Base-by-base conservation (phyloP, 2,113 vertebrate genomes). In the Pantherophis guttatus region DNA sequence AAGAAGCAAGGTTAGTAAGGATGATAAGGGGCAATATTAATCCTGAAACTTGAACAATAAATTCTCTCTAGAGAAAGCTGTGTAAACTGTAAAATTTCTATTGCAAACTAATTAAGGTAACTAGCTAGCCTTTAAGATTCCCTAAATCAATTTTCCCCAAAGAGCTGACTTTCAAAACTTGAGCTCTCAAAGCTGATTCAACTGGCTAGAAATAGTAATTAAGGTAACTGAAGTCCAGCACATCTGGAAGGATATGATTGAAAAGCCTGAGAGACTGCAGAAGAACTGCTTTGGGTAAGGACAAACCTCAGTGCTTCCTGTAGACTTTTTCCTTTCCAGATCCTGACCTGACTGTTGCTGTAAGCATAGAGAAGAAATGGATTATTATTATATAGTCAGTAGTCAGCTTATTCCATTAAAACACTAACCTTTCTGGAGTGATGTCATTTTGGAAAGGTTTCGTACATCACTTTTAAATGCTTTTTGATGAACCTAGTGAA, bases 1-100 rank as follows among this genome's bases (percentile, higher is more conserved):
- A 0, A 0, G 92, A 65, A 91, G 58, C 0, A 0, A 87, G 33
- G n/a, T 75, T 11, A 2, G 91, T 29, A 5, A 59, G 24, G 48
- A 7, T 39, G 1, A 0, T 1, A 23, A 12, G 7, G 55, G 10
- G 6, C 70, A 44, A 81, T 44, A 81, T 81, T 81, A 44, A 81
- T 44, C 70, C 33, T 44, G 8, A 81, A 33, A 21, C 33, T 8
- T 44, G 0, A 91, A 93, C 4, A 44, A 29, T 5, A 50, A 4
- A 53, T 8, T 23, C 15, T 21, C 21, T 5, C n/a, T 15, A 55
- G 39, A 54, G 39, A 39, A 19, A 13, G 15, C 33, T 50, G 29
- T 75, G 26, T 10, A 81, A 62, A 59, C 52, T 0, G 0, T 29
- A 26, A 57, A 39, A 26, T 8, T 58, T 87, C 33, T 44, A 33